Percentiles rank a stretch among this genome's conserved stretches.
These are phyloP conservation scores for Anthopleura sola DNA, from an alignment of 64 coral and sea anemone species.

Conservation along the genomic window DNA sequence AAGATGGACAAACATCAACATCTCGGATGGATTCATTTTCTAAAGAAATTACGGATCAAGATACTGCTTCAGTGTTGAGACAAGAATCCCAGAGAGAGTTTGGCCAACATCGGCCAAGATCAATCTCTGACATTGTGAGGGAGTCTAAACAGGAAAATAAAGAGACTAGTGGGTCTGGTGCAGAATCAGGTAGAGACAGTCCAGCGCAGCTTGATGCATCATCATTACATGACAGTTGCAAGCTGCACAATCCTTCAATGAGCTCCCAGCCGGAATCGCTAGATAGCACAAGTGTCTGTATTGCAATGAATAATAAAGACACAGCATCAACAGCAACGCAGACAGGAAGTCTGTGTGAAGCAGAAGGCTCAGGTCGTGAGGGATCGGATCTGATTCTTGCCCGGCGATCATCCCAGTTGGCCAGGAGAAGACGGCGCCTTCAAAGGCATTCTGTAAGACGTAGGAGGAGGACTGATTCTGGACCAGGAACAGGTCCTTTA, in stretches of 20 bases:
- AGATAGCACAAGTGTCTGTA: conserved; percentile 80
- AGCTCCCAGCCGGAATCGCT: conserved; percentile 94
- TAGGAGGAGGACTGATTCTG: conserved; percentile 51
- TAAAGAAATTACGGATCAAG: conserved; percentile 12
- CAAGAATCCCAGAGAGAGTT: conserved; percentile 42
- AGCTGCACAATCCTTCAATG: conserved; percentile 57
- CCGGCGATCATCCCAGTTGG: conserved; percentile 64
- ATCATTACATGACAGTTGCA: conserved; percentile 51
- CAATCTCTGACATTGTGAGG: conserved; percentile 78
- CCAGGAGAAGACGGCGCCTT: conserved; percentile 72
- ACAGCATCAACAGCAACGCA: conserved; percentile 86
- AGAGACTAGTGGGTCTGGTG: conserved; percentile 24
- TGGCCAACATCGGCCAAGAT: conserved; percentile 48
- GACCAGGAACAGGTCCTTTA: conserved; percentile 20
- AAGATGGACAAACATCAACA: not conserved
- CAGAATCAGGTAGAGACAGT: conserved; percentile 49
- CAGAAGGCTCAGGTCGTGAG: conserved; percentile 63
- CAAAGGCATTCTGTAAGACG: conserved; percentile 60
- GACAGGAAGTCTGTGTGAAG: conserved; percentile 77
- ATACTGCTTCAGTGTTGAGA: not conserved
- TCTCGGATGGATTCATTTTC: not conserved
- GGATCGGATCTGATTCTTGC: conserved; percentile 71
- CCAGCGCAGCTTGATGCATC: conserved; percentile 65
- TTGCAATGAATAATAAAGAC: conserved; percentile 78
- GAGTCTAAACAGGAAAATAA: conserved; percentile 34